Evolutionary conservation across 2,888 invertebrate species (phyloP).

Genomic region (Tridacna crocea): DNA sequence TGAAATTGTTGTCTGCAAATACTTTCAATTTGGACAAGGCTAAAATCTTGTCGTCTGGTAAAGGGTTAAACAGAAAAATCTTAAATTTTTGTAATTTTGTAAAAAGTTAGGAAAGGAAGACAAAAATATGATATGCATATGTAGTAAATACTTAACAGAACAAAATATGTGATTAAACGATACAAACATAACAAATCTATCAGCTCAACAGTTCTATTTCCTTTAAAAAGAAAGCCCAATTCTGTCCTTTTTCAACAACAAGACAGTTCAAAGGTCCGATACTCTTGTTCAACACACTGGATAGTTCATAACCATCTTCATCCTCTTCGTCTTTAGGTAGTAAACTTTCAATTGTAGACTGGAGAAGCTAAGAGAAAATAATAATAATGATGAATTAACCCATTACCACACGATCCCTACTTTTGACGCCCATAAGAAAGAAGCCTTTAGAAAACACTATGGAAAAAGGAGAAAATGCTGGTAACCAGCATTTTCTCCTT

Average conservation of each 20-base stretch:
- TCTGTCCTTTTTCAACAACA: slow-evolving; percentile 24
- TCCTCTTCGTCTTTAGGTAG: slow-evolving; percentile 63
- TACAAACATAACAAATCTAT: neutral
- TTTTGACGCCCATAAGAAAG: too few species aligned
- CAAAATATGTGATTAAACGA: too few species aligned
- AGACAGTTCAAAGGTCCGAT: slow-evolving; percentile 63
- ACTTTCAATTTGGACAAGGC: too few species aligned
- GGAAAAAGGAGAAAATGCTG: neutral
- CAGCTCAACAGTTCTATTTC: slow-evolving; percentile 18
- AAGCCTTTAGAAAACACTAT: too few species aligned
- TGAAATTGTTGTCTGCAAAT: too few species aligned
- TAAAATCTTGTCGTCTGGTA: too few species aligned
- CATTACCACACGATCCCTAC: neutral
- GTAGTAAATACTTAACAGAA: too few species aligned
- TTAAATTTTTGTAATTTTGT: too few species aligned
- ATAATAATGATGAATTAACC: neutral
- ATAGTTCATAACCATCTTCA: slow-evolving; percentile 69
- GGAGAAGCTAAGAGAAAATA: slow-evolving; percentile 61
- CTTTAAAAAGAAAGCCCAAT: slow-evolving; percentile 2
- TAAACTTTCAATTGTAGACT: slow-evolving; percentile 62
- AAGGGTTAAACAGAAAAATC: too few species aligned
- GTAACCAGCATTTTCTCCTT: neutral
- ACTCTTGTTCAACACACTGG: slow-evolving; percentile 61
- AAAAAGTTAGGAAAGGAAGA: too few species aligned
- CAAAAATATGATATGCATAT: too few species aligned